Evolutionary conservation across 2,113 vertebrate genomes (phyloP).

Genomic region (Poecile atricapillus): DNA sequence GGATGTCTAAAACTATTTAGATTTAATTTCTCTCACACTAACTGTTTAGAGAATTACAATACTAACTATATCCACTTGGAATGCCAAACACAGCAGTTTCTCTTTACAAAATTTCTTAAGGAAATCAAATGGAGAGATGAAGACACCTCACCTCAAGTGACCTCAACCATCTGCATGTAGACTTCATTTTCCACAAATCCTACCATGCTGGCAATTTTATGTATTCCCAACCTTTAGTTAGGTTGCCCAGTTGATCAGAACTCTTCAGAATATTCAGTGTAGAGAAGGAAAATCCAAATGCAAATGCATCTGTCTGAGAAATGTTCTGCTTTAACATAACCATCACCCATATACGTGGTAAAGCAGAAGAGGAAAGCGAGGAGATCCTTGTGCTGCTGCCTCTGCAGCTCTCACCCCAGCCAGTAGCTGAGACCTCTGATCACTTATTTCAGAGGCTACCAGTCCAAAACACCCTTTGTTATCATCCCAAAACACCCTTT

Average conservation of each 20-base stretch:
- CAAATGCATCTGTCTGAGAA: neutral
- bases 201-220: neutral
- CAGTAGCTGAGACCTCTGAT: neutral
- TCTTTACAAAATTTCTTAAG: neutral
- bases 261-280: neutral
- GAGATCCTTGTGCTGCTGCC: neutral
- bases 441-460: neutral
- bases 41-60: neutral
- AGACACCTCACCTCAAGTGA: neutral
- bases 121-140: neutral
- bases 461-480: neutral
- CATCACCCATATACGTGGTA: neutral
- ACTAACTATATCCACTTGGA: neutral
- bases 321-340: neutral
- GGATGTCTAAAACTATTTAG: neutral
- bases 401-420: neutral
- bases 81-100: neutral
- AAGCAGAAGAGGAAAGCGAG: neutral
- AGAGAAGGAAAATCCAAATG: neutral
- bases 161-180: fast-evolving
- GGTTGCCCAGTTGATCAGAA: neutral
- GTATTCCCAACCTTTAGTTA: neutral
- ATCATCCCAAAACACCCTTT: neutral
- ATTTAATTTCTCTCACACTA: neutral
- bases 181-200: neutral